Base-by-base conservation (phyloP, 2,797 vertebrate genomes). In the Sebastes iracundus region DNA sequence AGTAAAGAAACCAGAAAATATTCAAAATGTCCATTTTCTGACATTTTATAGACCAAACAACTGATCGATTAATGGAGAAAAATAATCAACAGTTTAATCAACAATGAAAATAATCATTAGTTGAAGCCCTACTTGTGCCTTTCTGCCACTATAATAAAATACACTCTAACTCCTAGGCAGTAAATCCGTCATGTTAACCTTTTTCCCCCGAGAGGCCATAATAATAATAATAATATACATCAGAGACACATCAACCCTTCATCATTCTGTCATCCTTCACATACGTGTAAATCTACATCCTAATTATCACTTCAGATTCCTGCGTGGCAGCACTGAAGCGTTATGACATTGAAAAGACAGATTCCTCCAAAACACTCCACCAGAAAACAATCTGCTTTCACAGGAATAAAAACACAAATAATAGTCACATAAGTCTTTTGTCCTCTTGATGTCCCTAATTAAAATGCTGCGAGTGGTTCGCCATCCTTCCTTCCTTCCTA, bases 231-330 rank as follows among this genome's bases (percentile, higher is more conserved):
- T 12, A 35, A 68, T 38, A 71, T 2, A 27, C 25, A 27, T 27
- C 23, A 35, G 27, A 59, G 55, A 67, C 32, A 69, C 38, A 71
- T 8, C 64, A 59, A 38, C 7, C 53, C 16, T 28, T 77, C 32
- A 73, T 82, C 32, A 76, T 62, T 28, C 55, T 56, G 56, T 70
- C 69, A 59, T 74, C 32, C 56, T 42, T 58, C 14, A 62, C 33
- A 42, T 7, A 23, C 5, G n/a, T 60, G 71, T 64, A 42, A 72
- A 81, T 70, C 55, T 80, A 13, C 42, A 67, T 78, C 23, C 42
- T 70, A 76, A 80, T 85, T 60, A 81, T 82, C 79, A 80, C 53
- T 53, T 82, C 30, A 79, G 72, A 68, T 18, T n/a, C 56, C 52
- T 22, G 4, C n/a, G 27, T n/a, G 52, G 25, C 30, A 16, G 53